Conservation (phyloP, 1,140 invertebrate genomes). For the Trachelipus rathkii region DNA sequence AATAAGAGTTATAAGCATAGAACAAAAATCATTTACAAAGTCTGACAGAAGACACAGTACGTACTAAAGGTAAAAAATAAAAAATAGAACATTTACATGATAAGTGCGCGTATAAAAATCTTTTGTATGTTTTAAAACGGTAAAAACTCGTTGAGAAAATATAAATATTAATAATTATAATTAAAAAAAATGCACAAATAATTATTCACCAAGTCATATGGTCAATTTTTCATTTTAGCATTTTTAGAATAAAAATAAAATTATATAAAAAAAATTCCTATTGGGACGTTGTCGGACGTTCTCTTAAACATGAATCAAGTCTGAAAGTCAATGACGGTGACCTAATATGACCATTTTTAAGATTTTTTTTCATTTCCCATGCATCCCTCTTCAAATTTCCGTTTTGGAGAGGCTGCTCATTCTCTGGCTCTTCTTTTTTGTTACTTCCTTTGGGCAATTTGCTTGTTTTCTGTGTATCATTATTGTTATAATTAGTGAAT, state of each 20-base stretch:
- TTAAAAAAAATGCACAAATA: not conserved
- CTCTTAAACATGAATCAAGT: not conserved
- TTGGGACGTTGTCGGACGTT: not conserved
- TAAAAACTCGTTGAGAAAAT: not conserved
- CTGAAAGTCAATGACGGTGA: not conserved
- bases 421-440: not conserved
- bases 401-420: conserved; percentile 92
- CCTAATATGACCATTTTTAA: not conserved
- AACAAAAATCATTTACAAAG: too few species aligned
- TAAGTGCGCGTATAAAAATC: not conserved
- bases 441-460: not conserved
- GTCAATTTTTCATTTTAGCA: not conserved
- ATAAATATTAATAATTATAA: not conserved
- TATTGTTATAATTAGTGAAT: too few species aligned
- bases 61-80: too few species aligned
- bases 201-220: not conserved
- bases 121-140: not conserved
- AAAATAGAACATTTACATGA: too few species aligned
- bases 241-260: conserved; percentile 3
- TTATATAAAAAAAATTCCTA: not conserved
- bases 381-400: conserved; percentile 57
- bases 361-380: not conserved
- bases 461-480: too few species aligned
- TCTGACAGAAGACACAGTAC: too few species aligned
- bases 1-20: too few species aligned